Conservation (phyloP, 2,113 vertebrate genomes). For the Lamprologus sp. region DNA sequence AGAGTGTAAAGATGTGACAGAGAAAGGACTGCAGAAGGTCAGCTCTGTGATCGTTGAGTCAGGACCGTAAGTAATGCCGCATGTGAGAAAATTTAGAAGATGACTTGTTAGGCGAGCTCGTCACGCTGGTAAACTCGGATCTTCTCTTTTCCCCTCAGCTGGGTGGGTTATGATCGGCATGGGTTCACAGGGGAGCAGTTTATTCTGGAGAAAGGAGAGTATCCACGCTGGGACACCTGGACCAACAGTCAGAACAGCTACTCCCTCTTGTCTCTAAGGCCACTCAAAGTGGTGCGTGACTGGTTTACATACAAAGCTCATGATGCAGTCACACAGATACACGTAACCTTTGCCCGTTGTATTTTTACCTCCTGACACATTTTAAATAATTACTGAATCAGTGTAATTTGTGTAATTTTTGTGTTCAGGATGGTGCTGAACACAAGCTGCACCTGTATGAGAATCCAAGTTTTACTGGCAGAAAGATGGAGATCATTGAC, state of each 20-base stretch:
- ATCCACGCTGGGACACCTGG: constrained; percentile 89
- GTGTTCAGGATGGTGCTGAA: constrained; percentile 76
- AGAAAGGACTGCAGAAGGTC: constrained; percentile 85
- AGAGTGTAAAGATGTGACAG: constrained; percentile 70
- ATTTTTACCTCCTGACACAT: background rate
- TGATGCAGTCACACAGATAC: background rate
- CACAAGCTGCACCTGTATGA: constrained; percentile 91
- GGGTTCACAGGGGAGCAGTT: constrained; percentile 83
- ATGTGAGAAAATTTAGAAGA: background rate
- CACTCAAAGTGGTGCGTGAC: constrained; percentile 80
- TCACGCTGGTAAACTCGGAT: background rate
- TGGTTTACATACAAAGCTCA: background rate
- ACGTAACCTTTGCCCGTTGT: accelerated
- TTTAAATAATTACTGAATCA: background rate
- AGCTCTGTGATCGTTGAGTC: constrained; percentile 85
- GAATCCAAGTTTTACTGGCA: constrained; percentile 75
- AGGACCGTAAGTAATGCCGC: constrained; percentile 59
- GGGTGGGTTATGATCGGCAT: constrained; percentile 81
- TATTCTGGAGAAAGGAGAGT: constrained; percentile 88
- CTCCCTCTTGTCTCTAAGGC: constrained; percentile 81
- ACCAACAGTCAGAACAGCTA: constrained; percentile 84
- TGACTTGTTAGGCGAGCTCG: too few relatives aligned
- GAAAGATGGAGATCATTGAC: constrained; percentile 91
- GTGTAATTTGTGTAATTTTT: background rate
- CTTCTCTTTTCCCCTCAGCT: constrained; percentile 62